Evolutionary conservation across 1,140 invertebrate species (phyloP).

Genomic region (Calephelis nemesis): DNA sequence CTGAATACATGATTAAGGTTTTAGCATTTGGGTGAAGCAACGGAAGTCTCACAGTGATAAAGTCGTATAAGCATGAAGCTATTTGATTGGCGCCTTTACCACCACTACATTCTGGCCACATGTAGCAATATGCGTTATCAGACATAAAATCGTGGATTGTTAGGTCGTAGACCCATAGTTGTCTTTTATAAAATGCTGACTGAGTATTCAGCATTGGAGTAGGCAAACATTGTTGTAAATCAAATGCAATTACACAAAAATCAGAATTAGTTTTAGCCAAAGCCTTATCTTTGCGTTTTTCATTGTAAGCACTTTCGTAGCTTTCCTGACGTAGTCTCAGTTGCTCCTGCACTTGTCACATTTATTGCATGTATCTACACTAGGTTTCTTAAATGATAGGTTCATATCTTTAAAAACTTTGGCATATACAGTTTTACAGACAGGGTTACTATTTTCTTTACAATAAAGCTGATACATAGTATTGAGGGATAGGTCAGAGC

Average conservation of each 20-base stretch:
- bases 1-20: too few species aligned
- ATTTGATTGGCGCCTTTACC: too few species aligned
- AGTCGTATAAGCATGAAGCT: too few species aligned
- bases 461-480: conserved; percentile 17
- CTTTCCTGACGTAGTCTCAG: conserved; percentile 14
- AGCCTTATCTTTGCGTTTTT: conserved; percentile 23
- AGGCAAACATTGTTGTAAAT: conserved; percentile 12
- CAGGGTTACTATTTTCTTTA: conserved; percentile 15
- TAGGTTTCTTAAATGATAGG: conserved; percentile 23
- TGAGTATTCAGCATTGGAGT: background rate
- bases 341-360: background rate
- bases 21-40: too few species aligned
- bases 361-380: conserved; percentile 23
- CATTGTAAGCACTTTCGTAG: conserved; percentile 16
- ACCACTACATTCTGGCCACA: background rate
- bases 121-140: background rate
- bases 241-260: conserved; percentile 19
- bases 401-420: conserved; percentile 25
- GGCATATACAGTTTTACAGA: conserved; percentile 15
- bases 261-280: conserved; percentile 1
- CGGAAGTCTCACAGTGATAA: too few species aligned
- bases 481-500: conserved; percentile 3
- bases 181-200: background rate
- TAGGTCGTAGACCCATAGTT: background rate
- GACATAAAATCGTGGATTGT: background rate